These are phyloP conservation scores for Camptogramma bilineatum DNA, from an alignment of 2,888 invertebrate species.

Conservation along the genomic window DNA sequence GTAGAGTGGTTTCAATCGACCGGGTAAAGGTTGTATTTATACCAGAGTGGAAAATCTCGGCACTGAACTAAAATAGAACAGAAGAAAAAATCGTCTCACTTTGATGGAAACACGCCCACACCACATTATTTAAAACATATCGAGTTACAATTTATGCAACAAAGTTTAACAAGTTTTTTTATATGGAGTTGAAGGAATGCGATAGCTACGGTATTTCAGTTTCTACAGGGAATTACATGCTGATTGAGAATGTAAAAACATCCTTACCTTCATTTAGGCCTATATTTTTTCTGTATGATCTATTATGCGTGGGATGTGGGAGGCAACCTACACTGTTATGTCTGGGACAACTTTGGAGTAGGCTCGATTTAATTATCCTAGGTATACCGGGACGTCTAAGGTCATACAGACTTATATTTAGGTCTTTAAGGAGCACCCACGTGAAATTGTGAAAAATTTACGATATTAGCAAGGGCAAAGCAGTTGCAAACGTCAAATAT, in stretches of 20 bases:
- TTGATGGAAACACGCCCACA: slow-evolving; percentile 9
- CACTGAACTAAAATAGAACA: slow-evolving; percentile 7
- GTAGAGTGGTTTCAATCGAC: slow-evolving; percentile 19
- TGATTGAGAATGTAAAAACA: no score
- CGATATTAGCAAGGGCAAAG: slow-evolving; percentile 32
- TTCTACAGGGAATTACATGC: no score
- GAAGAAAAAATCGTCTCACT: slow-evolving; percentile 2
- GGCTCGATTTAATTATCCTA: no score
- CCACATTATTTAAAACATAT: neutral
- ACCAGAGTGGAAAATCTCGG: slow-evolving; percentile 5
- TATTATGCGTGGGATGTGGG: no score
- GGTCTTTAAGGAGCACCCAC: slow-evolving; percentile 4
- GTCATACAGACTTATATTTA: slow-evolving; percentile 9
- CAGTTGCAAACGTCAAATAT: slow-evolving; percentile 40
- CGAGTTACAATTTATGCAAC: no score
- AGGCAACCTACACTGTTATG: neutral
- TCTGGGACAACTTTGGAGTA: no score
- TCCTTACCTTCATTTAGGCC: no score
- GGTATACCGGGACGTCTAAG: neutral
- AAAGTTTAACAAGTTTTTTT: no score
- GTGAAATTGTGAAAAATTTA: slow-evolving; percentile 29
- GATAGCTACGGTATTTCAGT: no score
- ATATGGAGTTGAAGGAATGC: no score
- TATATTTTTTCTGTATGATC: no score
- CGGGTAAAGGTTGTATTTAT: slow-evolving; percentile 10